Evolutionary conservation across 2,888 invertebrate species (phyloP), one percentile per base, ranked within the genome.

Genomic region (Latheticus oryzae): DNA sequence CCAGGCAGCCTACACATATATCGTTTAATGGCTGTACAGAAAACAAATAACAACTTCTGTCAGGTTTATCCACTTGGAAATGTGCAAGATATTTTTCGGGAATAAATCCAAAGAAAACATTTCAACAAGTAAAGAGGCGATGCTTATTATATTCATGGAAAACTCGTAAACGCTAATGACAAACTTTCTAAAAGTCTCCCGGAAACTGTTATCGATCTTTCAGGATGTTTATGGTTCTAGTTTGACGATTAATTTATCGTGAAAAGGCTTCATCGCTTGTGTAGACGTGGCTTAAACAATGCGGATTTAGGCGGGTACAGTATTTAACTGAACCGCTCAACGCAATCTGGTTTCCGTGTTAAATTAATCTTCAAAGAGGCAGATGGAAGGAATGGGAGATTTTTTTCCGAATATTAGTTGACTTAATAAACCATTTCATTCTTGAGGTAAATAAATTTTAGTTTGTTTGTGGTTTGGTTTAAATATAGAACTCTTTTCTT

Each of bases 171-270:
- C 15, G 35, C 17, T 35, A 17, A 35, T 35, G 17, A 30, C 9
- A 17, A 42, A n/a, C 26, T 42, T 30, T 45, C 32, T 12, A 19
- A 28, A 43, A 43, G 19, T 40, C 9, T 30, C 19, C 13, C 5
- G 19, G 42, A 28, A 28, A 43, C 42, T 19, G 17, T 26, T 45
- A 45, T 45, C 45, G 45, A 45, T 45, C 32, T 30, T 45, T 9
- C 19, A 12, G 19, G 32, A 21, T 32, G 45, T 45, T 45, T 45
- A 45, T 45, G 45, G 30, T 45, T 21, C 21, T 45, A 16, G 30
- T 32, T 19, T 45, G 32, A 45, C 45, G 45, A 17, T 45, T 45
- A 45, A 45, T 45, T 45, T 30, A 30, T 19, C 45, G 30, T 32
- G 11, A 17, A 45, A 45, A 45, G 45, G n/a, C 21, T 5, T 23